Conservation (phyloP, 2,888 invertebrate species). For the Norana najaformis region DNA sequence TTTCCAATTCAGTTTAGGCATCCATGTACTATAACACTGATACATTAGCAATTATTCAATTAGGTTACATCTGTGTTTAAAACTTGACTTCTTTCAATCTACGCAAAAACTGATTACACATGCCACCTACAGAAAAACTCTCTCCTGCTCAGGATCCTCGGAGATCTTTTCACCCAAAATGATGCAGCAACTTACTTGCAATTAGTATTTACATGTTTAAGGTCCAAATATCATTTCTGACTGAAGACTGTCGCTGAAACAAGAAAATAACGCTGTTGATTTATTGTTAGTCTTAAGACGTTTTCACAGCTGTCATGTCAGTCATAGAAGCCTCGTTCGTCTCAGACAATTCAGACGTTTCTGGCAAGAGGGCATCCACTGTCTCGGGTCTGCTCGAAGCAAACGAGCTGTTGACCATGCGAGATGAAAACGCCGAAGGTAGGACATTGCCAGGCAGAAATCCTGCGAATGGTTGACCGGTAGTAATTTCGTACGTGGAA, state of each 20-base stretch:
- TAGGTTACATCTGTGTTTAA: background rate
- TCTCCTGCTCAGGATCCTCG: background rate
- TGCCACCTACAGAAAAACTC: background rate
- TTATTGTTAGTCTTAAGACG: background rate
- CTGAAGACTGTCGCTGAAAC: background rate
- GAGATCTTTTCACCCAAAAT: background rate
- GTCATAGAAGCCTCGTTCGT: constrained; percentile 20
- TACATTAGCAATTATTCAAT: background rate
- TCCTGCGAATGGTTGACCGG: background rate
- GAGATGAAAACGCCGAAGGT: background rate
- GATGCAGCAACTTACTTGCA: background rate
- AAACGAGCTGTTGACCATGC: constrained; percentile 17
- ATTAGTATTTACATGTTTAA: background rate
- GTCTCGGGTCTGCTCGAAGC: background rate
- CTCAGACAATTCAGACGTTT: constrained; percentile 8
- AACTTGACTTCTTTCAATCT: background rate
- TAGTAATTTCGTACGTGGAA: background rate
- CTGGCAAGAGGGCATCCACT: background rate
- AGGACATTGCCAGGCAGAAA: background rate
- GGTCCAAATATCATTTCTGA: background rate
- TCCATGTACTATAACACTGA: background rate
- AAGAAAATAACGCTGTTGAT: background rate
- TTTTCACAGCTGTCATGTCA: background rate
- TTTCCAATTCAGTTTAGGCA: background rate
- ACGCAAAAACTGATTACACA: background rate